These are phyloP conservation scores for Ifrita kowaldi DNA, from an alignment of 2,113 vertebrate species.

Conservation along the genomic window DNA sequence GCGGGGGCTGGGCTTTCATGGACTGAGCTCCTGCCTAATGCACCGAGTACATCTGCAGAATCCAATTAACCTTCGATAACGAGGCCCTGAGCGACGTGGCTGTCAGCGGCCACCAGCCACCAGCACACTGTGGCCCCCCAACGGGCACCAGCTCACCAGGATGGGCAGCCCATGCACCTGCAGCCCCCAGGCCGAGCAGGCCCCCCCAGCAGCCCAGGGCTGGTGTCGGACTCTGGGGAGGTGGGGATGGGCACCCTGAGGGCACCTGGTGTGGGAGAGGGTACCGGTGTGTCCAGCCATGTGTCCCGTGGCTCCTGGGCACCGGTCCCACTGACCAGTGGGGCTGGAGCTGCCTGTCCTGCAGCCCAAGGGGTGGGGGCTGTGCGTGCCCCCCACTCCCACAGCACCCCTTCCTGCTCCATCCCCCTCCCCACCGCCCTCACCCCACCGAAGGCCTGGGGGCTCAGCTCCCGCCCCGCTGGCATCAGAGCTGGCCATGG, in stretches of 20 bases:
- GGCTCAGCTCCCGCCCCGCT: neutral
- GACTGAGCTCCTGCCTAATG: slow-evolving; percentile 43
- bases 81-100: slow-evolving; percentile 35
- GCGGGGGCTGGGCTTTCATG: neutral
- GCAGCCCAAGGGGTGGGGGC: neutral
- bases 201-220: neutral
- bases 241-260: neutral
- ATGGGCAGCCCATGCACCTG: neutral
- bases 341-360: neutral
- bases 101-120: slow-evolving; percentile 8
- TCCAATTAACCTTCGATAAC: slow-evolving; percentile 51
- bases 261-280: rapidly evolving
- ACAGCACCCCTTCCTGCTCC: neutral
- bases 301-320: too few relatives aligned
- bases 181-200: neutral
- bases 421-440: neutral
- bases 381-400: rapidly evolving
- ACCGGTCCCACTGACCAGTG: rapidly evolving
- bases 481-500: neutral
- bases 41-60: slow-evolving; percentile 37
- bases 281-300: rapidly evolving
- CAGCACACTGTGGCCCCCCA: neutral
- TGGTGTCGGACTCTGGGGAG: rapidly evolving
- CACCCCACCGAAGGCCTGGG: neutral
- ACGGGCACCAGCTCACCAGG: neutral